Conservation (phyloP, 2,113 vertebrate species). For the Antechinus stuartii region DNA sequence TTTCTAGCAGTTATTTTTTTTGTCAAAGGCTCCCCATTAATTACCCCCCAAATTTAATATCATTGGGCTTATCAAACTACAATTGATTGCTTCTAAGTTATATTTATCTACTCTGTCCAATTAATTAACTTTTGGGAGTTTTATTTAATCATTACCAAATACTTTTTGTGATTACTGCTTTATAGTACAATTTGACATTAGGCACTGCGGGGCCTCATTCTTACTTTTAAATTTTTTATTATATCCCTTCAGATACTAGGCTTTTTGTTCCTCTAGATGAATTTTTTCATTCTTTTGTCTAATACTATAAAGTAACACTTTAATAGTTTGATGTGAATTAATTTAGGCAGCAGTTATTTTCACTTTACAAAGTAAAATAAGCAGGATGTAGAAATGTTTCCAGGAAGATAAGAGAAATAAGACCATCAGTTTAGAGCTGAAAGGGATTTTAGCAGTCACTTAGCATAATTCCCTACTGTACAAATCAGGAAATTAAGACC, state of each 20-base stretch:
- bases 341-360: background rate
- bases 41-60: background rate
- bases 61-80: background rate
- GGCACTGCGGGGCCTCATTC: background rate
- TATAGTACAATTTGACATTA: background rate
- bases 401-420: background rate
- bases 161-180: background rate
- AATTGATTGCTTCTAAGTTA: background rate
- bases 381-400: background rate
- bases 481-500: background rate
- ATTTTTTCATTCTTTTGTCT: background rate
- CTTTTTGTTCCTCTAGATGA: background rate
- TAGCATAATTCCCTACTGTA: background rate
- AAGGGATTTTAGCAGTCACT: background rate
- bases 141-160: background rate
- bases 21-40: background rate
- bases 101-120: background rate
- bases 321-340: background rate
- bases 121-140: background rate
- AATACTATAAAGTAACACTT: background rate
- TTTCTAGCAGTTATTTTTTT: no score
- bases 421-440: background rate
- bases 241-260: background rate
- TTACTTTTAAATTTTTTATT: background rate
- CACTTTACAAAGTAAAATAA: conserved; percentile 1